Conservation (phyloP, 2,797 vertebrate genomes). For the Xenopus petersii region DNA sequence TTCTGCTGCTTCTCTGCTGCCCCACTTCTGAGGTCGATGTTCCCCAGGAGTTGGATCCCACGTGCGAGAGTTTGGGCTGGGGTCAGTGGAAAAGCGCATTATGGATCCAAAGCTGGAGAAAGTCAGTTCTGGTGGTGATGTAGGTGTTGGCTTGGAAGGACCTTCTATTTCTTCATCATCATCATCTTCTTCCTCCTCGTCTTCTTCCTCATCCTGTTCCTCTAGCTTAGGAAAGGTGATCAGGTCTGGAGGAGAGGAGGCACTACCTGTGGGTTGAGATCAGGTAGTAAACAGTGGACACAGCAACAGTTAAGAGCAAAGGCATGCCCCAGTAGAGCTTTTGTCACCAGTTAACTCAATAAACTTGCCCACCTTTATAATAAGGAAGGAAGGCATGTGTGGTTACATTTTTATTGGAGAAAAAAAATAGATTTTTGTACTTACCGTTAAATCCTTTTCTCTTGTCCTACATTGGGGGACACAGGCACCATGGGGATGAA, state of each 20-base stretch:
- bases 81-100: conserved; percentile 84
- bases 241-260: conserved; percentile 64
- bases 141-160: conserved; percentile 62
- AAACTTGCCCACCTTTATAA: too few relatives aligned
- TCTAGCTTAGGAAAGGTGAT: conserved; percentile 72
- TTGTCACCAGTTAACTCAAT: too few relatives aligned
- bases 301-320: too few relatives aligned
- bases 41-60: conserved; percentile 72
- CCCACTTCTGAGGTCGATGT: conserved; percentile 66
- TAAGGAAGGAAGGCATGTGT: too few relatives aligned
- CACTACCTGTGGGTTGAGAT: conserved; percentile 51
- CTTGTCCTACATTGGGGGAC: too few relatives aligned
- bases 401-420: background rate
- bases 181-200: conserved; percentile 62
- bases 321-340: too few relatives aligned
- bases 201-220: conserved; percentile 72
- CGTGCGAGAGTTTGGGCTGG: conserved; percentile 61
- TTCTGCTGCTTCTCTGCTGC: conserved; percentile 63
- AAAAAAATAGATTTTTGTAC: too few relatives aligned
- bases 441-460: too few relatives aligned
- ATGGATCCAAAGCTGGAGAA: conserved; percentile 90
- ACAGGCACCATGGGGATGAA: too few relatives aligned
- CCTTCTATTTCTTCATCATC: conserved; percentile 28
- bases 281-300: too few relatives aligned
- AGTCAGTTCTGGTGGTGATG: conserved; percentile 78